These are phyloP conservation scores for Syngnathus scovelli DNA, from an alignment of 2,113 vertebrate species.

Conservation along the genomic window DNA sequence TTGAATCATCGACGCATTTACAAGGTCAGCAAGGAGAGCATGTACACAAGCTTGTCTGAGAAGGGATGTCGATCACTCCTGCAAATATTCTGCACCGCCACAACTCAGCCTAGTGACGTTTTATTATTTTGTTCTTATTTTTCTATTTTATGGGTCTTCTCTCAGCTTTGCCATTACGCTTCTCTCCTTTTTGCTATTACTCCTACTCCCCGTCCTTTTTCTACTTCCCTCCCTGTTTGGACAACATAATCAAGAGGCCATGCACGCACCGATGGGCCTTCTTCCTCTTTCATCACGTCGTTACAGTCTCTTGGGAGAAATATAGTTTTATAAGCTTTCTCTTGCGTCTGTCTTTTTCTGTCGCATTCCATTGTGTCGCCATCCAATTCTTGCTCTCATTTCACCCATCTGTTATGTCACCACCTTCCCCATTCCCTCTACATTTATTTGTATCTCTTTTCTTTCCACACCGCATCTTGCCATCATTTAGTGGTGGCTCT, in stretches of 20 bases:
- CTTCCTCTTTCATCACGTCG: conserved; percentile 48
- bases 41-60: not conserved
- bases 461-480: conserved; percentile 7
- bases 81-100: conserved; percentile 6
- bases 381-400: not conserved
- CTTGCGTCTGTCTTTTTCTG: conserved; percentile 2
- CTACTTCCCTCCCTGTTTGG: conserved; percentile 19
- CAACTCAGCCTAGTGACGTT: conserved; percentile 16
- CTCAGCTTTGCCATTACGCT: conserved; percentile 52
- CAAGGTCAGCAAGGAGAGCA: conserved; percentile 15
- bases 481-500: conserved; percentile 23
- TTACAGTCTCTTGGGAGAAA: conserved; percentile 44
- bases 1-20: conserved; percentile 59
- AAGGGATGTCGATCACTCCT: not conserved
- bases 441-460: conserved; percentile 15
- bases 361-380: conserved; percentile 30
- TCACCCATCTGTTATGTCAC: not conserved
- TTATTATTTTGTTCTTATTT: conserved; percentile 1
- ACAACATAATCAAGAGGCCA: conserved; percentile 62
- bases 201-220: not conserved
- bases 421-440: conserved; percentile 13
- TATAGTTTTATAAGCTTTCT: conserved; percentile 45
- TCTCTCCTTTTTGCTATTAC: conserved; percentile 5
- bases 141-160: conserved; percentile 55
- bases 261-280: conserved; percentile 28